phyloP scores from a whole-genome alignment of 2,113 vertebrate genomes.

The Riparia riparia region DNA sequence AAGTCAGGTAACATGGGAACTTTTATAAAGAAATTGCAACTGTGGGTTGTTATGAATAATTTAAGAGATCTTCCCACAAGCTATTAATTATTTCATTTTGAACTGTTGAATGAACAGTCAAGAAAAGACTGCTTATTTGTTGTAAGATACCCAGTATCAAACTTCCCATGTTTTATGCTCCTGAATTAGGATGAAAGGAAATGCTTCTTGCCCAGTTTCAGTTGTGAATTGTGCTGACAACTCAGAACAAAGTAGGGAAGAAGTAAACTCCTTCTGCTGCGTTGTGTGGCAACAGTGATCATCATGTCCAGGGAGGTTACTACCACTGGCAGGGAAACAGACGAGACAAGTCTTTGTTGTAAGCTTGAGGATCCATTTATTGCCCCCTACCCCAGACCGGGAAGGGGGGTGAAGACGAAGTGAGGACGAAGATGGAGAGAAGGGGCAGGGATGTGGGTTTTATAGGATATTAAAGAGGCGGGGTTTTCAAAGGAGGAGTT shows the following conservation, averaged over 20 bases:
- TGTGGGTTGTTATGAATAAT: background rate
- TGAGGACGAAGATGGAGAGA: too few relatives aligned
- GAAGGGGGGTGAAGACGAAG: too few relatives aligned
- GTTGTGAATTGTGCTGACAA: background rate
- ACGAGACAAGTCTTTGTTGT: too few relatives aligned
- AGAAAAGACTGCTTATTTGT: background rate
- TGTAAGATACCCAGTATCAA: background rate
- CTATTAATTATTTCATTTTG: background rate
- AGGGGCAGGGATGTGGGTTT: too few relatives aligned
- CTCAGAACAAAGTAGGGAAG: background rate
- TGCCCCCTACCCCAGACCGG: too few relatives aligned
- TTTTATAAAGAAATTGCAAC: background rate
- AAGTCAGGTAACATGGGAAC: slow-evolving; percentile 87
- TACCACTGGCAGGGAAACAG: too few relatives aligned
- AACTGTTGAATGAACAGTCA: background rate
- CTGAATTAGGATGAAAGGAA: background rate
- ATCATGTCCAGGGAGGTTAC: too few relatives aligned
- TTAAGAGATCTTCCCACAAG: background rate
- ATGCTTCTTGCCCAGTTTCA: background rate
- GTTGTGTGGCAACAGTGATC: too few relatives aligned
- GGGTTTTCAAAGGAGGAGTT: too few relatives aligned
- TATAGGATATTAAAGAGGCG: too few relatives aligned
- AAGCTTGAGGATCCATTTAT: too few relatives aligned
- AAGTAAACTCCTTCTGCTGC: background rate
- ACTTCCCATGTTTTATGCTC: background rate